Evolutionary conservation across 2,797 vertebrate genomes (phyloP).

Genomic region (Alfaro cultratus): DNA sequence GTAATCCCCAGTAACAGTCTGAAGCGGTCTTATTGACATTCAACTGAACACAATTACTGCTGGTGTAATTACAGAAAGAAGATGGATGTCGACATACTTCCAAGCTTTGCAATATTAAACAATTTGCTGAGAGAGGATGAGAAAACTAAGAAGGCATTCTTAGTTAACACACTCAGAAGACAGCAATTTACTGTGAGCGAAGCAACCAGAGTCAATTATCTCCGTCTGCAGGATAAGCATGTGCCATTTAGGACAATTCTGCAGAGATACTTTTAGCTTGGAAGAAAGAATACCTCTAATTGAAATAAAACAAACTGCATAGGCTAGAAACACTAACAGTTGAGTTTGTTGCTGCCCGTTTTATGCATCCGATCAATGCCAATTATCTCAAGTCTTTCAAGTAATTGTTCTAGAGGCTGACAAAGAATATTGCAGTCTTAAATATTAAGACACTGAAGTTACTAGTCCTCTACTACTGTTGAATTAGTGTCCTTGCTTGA

Average conservation of each 20-base stretch:
- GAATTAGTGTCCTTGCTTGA: slow-evolving; percentile 14
- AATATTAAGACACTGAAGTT: slow-evolving; percentile 22
- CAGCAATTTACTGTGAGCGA: slow-evolving; percentile 22
- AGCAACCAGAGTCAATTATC: slow-evolving; percentile 22
- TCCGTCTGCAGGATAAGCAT: background rate
- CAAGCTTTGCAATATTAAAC: slow-evolving; percentile 25
- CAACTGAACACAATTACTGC: slow-evolving; percentile 13
- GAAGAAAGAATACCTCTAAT: slow-evolving; percentile 33
- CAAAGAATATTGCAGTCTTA: slow-evolving; percentile 29
- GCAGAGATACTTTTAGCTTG: slow-evolving; percentile 19
- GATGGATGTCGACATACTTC: slow-evolving; percentile 28
- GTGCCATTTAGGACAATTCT: slow-evolving; percentile 6
- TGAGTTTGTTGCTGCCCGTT: slow-evolving; percentile 19
- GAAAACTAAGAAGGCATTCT: slow-evolving; percentile 38
- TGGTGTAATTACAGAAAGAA: slow-evolving; percentile 11
- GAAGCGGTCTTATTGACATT: slow-evolving; percentile 30
- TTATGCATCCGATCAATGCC: slow-evolving; percentile 5
- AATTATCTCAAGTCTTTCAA: slow-evolving; percentile 21
- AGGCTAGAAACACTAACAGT: slow-evolving; percentile 41
- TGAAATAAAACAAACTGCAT: slow-evolving; percentile 66
- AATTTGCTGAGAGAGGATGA: slow-evolving; percentile 27
- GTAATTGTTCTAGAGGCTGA: slow-evolving; percentile 19
- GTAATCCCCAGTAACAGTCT: slow-evolving; percentile 10
- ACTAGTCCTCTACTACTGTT: slow-evolving; percentile 3
- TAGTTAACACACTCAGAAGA: slow-evolving; percentile 25